Conservation (phyloP, 2,797 vertebrate genomes). For the Melanotaenia parkinsoni region DNA sequence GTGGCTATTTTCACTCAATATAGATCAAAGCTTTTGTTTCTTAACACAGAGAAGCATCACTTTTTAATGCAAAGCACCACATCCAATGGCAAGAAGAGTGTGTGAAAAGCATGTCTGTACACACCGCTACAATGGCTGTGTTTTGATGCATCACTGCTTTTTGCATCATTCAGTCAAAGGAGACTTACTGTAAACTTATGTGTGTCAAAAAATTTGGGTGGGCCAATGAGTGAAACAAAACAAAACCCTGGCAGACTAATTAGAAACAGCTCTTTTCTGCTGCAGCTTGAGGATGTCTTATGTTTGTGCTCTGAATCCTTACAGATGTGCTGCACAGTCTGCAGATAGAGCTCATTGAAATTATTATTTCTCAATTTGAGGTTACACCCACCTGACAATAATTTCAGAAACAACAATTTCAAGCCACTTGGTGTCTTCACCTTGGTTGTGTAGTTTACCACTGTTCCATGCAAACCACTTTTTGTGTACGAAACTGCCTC, state of each 20-base stretch:
- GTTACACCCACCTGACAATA: slow-evolving; percentile 49
- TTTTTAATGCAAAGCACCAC: slow-evolving; percentile 49
- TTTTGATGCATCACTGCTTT: slow-evolving; percentile 34
- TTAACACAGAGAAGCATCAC: slow-evolving; percentile 11
- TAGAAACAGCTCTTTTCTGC: slow-evolving; percentile 38
- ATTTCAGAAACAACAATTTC: slow-evolving; percentile 31
- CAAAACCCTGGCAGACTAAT: slow-evolving; percentile 23
- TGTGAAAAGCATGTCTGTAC: slow-evolving; percentile 30
- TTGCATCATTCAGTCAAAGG: slow-evolving; percentile 23
- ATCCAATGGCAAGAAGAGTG: slow-evolving; percentile 34
- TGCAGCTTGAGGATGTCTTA: slow-evolving; percentile 16
- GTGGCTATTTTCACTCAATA: neutral
- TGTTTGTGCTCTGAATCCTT: slow-evolving; percentile 34
- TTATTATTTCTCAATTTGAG: slow-evolving; percentile 42
- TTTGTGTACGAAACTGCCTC: slow-evolving; percentile 16
- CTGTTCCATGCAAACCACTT: slow-evolving; percentile 14
- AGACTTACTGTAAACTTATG: slow-evolving; percentile 27
- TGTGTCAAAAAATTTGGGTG: slow-evolving; percentile 6
- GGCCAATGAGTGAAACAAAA: slow-evolving; percentile 30
- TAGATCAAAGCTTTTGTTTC: slow-evolving; percentile 26
- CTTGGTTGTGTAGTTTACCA: slow-evolving; percentile 14
- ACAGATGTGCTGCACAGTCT: slow-evolving; percentile 3
- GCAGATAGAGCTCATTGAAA: slow-evolving; percentile 25
- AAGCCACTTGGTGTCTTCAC: slow-evolving; percentile 30
- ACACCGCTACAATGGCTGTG: slow-evolving; percentile 13